phyloP scores from a whole-genome alignment of 2,113 vertebrate genomes.

The Patagioenas fasciata region DNA sequence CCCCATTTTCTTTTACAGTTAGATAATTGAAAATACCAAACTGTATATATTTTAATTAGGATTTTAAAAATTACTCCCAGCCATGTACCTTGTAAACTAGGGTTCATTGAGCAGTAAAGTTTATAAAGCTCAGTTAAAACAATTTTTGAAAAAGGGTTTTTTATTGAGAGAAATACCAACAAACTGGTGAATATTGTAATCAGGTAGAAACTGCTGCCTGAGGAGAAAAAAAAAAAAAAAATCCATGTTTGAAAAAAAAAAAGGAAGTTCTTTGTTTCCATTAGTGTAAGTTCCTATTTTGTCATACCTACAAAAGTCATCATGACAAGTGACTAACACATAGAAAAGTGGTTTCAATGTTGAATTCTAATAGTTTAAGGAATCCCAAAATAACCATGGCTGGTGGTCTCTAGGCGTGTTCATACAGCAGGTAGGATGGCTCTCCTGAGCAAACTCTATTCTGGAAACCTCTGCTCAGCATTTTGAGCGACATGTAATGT shows the following conservation, averaged over 20 bases:
- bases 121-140: constrained; percentile 23
- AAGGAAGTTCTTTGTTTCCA: not conserved
- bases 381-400: not conserved
- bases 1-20: constrained; percentile 21
- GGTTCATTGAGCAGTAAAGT: constrained; percentile 44
- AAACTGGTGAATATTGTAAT: constrained; percentile 10
- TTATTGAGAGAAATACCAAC: constrained; percentile 20
- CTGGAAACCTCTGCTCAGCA: not conserved
- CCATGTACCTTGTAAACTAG: constrained; percentile 38
- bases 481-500: not conserved
- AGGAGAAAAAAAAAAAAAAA: not conserved
- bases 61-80: constrained; percentile 35
- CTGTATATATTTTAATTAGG: constrained; percentile 47
- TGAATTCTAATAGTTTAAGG: constrained; percentile 21
- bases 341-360: not conserved
- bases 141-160: not conserved
- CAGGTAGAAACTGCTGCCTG: not conserved
- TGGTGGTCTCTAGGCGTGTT: not conserved
- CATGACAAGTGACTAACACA: constrained; percentile 23
- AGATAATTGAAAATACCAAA: constrained; percentile 58
- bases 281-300: constrained; percentile 31
- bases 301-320: constrained; percentile 33
- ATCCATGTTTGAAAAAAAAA: not conserved
- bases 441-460: not conserved
- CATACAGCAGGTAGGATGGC: not conserved